These are phyloP conservation scores for Galeopsomyia nigrocyanea DNA, from an alignment of 2,888 invertebrate genomes.

Conservation along the genomic window DNA sequence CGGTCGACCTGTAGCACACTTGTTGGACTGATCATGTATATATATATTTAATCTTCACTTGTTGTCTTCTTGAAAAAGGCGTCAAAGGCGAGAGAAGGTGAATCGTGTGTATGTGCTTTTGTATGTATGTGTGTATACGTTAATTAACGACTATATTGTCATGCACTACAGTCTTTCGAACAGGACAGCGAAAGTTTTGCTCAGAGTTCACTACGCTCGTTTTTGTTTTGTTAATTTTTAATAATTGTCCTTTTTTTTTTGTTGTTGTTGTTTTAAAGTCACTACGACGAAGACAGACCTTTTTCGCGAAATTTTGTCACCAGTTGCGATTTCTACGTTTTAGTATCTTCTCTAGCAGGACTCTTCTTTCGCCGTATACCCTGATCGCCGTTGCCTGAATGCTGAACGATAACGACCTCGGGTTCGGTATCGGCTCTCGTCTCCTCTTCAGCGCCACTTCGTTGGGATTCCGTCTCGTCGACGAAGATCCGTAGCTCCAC, in stretches of 20 bases:
- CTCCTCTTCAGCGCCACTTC: neutral
- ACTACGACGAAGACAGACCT: slow-evolving; percentile 27
- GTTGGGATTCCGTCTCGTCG: slow-evolving; percentile 52
- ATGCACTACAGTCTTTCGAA: slow-evolving; percentile 64
- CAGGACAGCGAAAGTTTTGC: slow-evolving; percentile 37
- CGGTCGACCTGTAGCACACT: too few relatives aligned
- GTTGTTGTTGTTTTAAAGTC: slow-evolving; percentile 3
- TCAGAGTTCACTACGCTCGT: slow-evolving; percentile 5
- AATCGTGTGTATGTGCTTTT: neutral
- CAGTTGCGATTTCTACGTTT: slow-evolving; percentile 8
- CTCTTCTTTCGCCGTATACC: slow-evolving; percentile 29
- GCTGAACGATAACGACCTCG: slow-evolving; percentile 20
- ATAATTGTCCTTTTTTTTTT: slow-evolving; percentile 4
- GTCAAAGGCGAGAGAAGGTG: slow-evolving; percentile 31
- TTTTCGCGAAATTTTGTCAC: neutral
- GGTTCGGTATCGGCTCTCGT: slow-evolving; percentile 1
- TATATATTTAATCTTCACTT: neutral
- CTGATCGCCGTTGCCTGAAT: neutral
- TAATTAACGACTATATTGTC: slow-evolving; percentile 63
- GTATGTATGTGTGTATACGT: slow-evolving; percentile 6
- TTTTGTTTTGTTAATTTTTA: neutral
- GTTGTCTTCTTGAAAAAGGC: slow-evolving; percentile 31
- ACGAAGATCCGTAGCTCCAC: slow-evolving; percentile 59
- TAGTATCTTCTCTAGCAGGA: slow-evolving; percentile 10
- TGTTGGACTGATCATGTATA: neutral